Base-by-base conservation (phyloP, 2,797 vertebrate genomes). In the Xiphorhynchus erythropygius region DNA sequence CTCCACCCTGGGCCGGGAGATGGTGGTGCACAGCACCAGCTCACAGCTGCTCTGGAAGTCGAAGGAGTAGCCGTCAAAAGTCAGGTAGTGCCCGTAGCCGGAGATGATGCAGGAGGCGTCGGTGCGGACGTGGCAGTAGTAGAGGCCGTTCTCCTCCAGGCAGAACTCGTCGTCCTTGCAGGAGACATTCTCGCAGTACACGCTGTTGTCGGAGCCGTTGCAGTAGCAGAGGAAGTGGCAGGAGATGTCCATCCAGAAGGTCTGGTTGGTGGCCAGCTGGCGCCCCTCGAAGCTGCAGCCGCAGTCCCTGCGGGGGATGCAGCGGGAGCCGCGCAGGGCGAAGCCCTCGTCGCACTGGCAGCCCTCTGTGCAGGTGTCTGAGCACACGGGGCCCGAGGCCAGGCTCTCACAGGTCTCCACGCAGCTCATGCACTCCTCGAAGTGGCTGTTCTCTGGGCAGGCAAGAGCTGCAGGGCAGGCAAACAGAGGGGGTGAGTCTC, bases 171-270 rank as follows among this genome's bases (percentile, higher is more conserved):
- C 99, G 0, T 98, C 97, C 79, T 97, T 98, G 96, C 99, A 99
- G 52, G 99, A 98, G 7, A 97, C 35, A 0, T 97, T 98, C 96
- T 98, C 98, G 30, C 99, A 99, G 98, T 99, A 99, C 5, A 99
- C 98, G 0, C 98, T 98, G 97, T 99, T 99, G 98, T 99, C 99
- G 0, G 99, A 98, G 73, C 99, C 99, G 0, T 99, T 99, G 98
- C 99, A 99, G 97, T 98, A 99, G 98, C 99, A 99, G 95, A 99
- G 99, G 90, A 99, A 99, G 94, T 99, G 99, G 96, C 99, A 99
- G 93, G 99, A 98, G 89, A 99, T 98, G 94, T 99, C 99, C 5
- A 98, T 99, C 99, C 99, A 99, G 96, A 99, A 99, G 64, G 99
- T 99, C 97, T 99, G 99, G 81, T 99, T 99, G 65, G 99, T 99